phyloP scores from a whole-genome alignment of 2,797 vertebrate genomes.

The Lacerta agilis region DNA sequence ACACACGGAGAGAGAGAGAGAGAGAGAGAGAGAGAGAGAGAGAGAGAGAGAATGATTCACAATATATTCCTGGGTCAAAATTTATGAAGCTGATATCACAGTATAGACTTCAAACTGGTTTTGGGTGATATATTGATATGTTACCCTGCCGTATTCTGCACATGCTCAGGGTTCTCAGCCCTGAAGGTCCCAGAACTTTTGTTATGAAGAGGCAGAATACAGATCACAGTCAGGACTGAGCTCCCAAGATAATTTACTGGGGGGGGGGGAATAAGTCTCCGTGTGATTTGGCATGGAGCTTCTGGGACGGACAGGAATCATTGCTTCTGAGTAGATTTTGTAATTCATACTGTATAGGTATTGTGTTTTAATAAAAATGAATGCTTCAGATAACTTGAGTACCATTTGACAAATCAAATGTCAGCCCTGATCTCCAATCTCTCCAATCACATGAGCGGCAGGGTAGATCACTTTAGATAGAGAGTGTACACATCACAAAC shows the following conservation, averaged over 20 bases:
- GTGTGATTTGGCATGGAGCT: background rate
- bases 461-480: too few species aligned
- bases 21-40: too few species aligned
- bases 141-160: background rate
- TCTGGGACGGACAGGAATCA: background rate
- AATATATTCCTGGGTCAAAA: too few species aligned
- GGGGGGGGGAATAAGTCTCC: too few species aligned
- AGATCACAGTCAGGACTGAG: background rate
- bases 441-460: too few species aligned
- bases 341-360: background rate
- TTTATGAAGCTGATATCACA: too few species aligned
- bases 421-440: background rate
- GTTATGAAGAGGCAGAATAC: background rate
- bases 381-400: background rate
- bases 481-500: too few species aligned
- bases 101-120: too few species aligned
- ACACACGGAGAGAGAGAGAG: too few species aligned
- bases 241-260: background rate
- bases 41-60: too few species aligned
- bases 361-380: background rate
- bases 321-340: background rate
- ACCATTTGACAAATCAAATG: background rate
- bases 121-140: too few species aligned
- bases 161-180: background rate
- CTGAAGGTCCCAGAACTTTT: too few species aligned